These are phyloP conservation scores for Thereva unica DNA, from an alignment of 2,888 invertebrate species.

Conservation along the genomic window DNA sequence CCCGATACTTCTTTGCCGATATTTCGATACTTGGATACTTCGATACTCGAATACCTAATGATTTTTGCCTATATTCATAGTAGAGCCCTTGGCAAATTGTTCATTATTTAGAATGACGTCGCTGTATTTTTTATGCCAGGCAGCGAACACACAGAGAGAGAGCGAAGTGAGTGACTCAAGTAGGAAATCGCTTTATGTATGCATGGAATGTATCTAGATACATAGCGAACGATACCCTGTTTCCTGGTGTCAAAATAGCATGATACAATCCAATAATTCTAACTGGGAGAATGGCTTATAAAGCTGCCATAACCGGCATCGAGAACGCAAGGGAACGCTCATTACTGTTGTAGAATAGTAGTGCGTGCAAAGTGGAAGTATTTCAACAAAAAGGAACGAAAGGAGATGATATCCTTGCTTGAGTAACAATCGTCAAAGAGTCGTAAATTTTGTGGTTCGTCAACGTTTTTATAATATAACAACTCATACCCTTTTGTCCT, in stretches of 20 bases:
- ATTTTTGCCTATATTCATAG: too few species aligned
- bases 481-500: conserved; percentile 16
- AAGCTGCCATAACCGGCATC: conserved; percentile 16
- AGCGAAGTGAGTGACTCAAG: conserved; percentile 3
- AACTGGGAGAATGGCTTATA: conserved; percentile 23
- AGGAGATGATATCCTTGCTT: conserved; percentile 19
- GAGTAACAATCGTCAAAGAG: conserved; percentile 30
- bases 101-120: too few species aligned
- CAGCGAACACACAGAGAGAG: too few species aligned
- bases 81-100: too few species aligned
- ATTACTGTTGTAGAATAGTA: not conserved
- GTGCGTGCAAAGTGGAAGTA: conserved; percentile 18
- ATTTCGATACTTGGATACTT: too few species aligned
- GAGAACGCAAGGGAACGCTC: not conserved
- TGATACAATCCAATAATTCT: conserved; percentile 31
- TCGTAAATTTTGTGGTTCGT: conserved; percentile 34
- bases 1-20: too few species aligned
- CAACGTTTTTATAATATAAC: conserved; percentile 13
- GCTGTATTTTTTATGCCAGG: too few species aligned
- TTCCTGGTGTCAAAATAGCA: conserved; percentile 36
- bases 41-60: too few species aligned
- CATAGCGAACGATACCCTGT: conserved; percentile 15
- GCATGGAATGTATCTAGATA: conserved; percentile 12
- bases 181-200: conserved; percentile 12
- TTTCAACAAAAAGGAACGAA: conserved; percentile 4